Conservation (phyloP, 1,140 invertebrate species). For the Drosophila sechellia region DNA sequence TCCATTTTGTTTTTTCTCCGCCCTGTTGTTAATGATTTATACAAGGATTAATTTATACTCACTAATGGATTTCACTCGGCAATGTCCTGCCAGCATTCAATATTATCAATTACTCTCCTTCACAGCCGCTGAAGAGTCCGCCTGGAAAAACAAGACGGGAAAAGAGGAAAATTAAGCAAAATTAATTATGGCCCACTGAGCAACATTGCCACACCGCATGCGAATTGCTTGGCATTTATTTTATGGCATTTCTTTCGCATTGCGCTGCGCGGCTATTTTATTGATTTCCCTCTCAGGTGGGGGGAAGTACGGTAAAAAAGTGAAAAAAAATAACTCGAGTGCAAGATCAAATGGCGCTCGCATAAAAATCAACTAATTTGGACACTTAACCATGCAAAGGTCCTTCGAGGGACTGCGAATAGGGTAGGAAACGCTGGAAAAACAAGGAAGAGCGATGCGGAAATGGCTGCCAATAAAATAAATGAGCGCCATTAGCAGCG, state of each 20-base stretch:
- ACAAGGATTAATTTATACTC: slow-evolving; percentile 81
- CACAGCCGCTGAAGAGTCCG: slow-evolving; percentile 20
- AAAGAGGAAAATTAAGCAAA: slow-evolving; percentile 52
- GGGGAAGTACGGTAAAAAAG: neutral
- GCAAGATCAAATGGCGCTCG: slow-evolving; percentile 55
- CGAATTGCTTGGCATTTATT: slow-evolving; percentile 48
- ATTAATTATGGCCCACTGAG: slow-evolving; percentile 73
- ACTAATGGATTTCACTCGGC: slow-evolving; percentile 74
- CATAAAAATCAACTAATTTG: slow-evolving; percentile 76
- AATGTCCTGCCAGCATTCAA: slow-evolving; percentile 60
- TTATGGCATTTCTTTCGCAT: slow-evolving; percentile 31
- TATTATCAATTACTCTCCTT: slow-evolving; percentile 75
- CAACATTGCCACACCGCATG: slow-evolving; percentile 45
- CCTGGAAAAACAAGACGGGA: slow-evolving; percentile 10
- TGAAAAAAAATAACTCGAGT: slow-evolving; percentile 28
- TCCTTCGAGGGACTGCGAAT: slow-evolving; percentile 13
- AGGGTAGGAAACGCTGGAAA: slow-evolving; percentile 1
- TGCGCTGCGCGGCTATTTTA: slow-evolving; percentile 22
- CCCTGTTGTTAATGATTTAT: slow-evolving; percentile 69
- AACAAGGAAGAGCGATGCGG: slow-evolving; percentile 7
- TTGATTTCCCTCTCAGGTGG: slow-evolving; percentile 10
- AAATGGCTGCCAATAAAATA: slow-evolving; percentile 76
- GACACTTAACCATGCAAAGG: slow-evolving; percentile 64
- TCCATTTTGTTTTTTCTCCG: slow-evolving; percentile 6
- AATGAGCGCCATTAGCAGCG: slow-evolving; percentile 71